Base-by-base conservation (phyloP, 1,140 invertebrate genomes). In the Piezodorus guildinii region DNA sequence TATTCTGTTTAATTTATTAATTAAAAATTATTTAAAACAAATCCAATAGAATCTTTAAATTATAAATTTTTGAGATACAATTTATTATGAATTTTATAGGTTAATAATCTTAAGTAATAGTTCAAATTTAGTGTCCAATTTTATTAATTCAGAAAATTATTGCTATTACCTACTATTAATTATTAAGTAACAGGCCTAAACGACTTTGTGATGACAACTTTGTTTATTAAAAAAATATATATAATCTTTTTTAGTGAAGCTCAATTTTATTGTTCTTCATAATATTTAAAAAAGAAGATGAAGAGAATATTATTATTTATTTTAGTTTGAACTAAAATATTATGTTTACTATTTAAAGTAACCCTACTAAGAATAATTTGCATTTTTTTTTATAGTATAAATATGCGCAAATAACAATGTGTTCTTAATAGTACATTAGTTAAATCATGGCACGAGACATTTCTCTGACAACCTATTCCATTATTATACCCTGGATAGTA, bases 351-450 rank as follows among this genome's bases (percentile, higher is more conserved):
- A 19, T 19, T 54, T 54, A 54, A 54, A 54, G 51, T 19, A 21
- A 23, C 12, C 51, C 51, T 54, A 54, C n/a, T 54, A 19, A 21
- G 6, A 54, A 54, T 19, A 54, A 54, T 19, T 21, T 21, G 12
- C 9, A 19, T 19, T 54, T 19, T 19, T n/a, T 17, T 21, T 14
- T 54, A n/a, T 19, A 23, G n/a, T 21, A 19, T 14, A 21, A 54
- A 19, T 21, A 54, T 54, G 51, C 51, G 6, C 51, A 54, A 54
- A 5, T 54, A 54, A 54, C 51, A 54, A 54, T 23, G 51, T 54
- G 51, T 19, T 21, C 21, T 17, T 54, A 54, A 46, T 16, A 46
- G 15, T n/a, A 46, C 17, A n/a, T 19, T 46, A 46, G 3, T n/a
- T 46, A 6, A 46, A 46, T n/a, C 15, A 46, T 46, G 45, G 45